Evolutionary conservation across 2,888 invertebrate species (phyloP).

Genomic region (Zaprionus bogoriensis): DNA sequence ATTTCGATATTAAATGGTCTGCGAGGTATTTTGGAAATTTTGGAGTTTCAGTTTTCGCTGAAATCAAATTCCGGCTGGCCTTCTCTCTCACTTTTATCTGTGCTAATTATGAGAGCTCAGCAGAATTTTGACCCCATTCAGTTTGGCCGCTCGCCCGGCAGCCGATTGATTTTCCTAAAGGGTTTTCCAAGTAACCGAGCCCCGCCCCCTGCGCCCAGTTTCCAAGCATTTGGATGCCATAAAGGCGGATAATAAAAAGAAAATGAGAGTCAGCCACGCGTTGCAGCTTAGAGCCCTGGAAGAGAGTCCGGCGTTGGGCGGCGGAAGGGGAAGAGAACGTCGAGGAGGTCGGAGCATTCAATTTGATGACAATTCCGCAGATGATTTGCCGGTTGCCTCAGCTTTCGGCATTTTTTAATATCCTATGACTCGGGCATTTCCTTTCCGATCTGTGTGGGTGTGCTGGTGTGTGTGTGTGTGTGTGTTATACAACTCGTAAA

Average conservation of each 20-base stretch:
- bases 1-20: too few relatives aligned
- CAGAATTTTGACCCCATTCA: slow-evolving; percentile 35
- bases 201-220: slow-evolving; percentile 9
- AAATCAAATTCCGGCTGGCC: background rate
- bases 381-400: slow-evolving; percentile 76
- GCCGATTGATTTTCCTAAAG: slow-evolving; percentile 47
- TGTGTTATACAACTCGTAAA: slow-evolving; percentile 53
- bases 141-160: slow-evolving; percentile 36
- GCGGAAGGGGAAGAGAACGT: background rate
- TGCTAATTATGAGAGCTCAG: slow-evolving; percentile 42
- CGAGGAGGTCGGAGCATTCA: slow-evolving; percentile 51
- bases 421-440: slow-evolving; percentile 57
- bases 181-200: slow-evolving; percentile 13
- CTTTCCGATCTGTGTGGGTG: slow-evolving; percentile 2
- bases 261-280: slow-evolving; percentile 67
- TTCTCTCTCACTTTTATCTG: slow-evolving; percentile 2
- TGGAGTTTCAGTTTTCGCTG: background rate
- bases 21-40: background rate
- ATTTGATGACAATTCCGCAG: slow-evolving; percentile 76
- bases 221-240: slow-evolving; percentile 50
- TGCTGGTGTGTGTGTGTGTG: slow-evolving; percentile 12
- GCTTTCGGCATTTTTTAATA: slow-evolving; percentile 76
- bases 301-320: slow-evolving; percentile 24
- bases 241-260: slow-evolving; percentile 58
- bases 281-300: slow-evolving; percentile 68